A percentile compares a stretch with the other conserved stretches of the same genome.
These are phyloP conservation scores for Diceros bicornis DNA, from an alignment of 2,797 vertebrate species.

Conservation along the genomic window DNA sequence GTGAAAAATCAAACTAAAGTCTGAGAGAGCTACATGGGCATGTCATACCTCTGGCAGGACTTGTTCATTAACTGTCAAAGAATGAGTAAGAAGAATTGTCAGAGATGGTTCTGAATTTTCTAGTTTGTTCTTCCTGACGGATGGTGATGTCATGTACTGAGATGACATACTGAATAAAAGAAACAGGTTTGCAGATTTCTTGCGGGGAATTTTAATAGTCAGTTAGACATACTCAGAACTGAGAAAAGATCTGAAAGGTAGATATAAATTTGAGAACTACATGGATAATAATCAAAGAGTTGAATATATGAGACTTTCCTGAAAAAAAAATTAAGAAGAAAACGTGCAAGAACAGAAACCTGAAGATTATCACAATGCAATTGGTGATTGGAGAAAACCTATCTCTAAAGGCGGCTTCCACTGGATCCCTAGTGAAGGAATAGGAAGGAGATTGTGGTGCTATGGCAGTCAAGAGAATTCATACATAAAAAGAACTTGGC, in stretches of 20 bases:
- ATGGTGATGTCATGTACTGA: neutral
- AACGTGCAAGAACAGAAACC: neutral
- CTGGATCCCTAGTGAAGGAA: neutral
- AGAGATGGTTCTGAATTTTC: neutral
- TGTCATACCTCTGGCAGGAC: neutral
- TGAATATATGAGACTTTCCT: neutral
- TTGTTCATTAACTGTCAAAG: neutral
- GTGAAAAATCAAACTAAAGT: neutral
- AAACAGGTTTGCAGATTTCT: neutral
- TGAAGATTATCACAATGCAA: neutral
- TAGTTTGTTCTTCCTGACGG: neutral
- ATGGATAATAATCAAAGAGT: neutral
- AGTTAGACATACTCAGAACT: neutral
- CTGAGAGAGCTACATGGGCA: neutral
- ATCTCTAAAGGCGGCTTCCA: neutral
- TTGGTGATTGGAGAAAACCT: neutral
- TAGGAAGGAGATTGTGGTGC: neutral
- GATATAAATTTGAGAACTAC: neutral
- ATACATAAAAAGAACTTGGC: neutral
- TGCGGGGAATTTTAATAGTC: neutral
- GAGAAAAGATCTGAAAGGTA: neutral
- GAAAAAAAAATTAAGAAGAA: neutral
- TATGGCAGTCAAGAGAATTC: neutral
- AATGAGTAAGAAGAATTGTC: neutral
- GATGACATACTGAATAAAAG: neutral